phyloP scores from a whole-genome alignment of 35 echinoderm and acorn worm genomes.

The Chiridota heheva region DNA sequence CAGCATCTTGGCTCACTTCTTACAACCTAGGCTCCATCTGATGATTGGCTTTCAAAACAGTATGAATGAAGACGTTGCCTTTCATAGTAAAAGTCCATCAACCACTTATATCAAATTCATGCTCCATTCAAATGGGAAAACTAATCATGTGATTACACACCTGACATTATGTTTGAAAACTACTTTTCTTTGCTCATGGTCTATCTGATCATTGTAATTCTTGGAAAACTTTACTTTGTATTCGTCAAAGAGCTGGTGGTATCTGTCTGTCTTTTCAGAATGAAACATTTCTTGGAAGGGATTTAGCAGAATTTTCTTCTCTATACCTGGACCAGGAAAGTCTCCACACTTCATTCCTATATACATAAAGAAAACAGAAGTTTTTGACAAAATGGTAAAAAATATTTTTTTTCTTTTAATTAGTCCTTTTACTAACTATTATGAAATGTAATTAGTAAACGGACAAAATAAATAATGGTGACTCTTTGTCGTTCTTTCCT shows the following conservation, averaged over 20 bases:
- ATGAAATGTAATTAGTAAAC: background rate
- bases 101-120: background rate
- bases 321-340: conserved; percentile 92
- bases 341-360: conserved; percentile 62
- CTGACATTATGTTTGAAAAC: conserved; percentile 91
- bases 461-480: background rate
- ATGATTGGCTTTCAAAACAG: too few relatives aligned
- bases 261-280: conserved; percentile 68
- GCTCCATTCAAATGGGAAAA: background rate
- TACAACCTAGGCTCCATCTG: too few relatives aligned
- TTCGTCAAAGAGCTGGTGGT: conserved; percentile 74
- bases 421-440: background rate
- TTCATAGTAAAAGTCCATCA: background rate
- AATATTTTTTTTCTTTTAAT: background rate
- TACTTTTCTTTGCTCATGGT: conserved; percentile 57
- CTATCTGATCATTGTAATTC: conserved; percentile 47
- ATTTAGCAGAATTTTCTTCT: conserved; percentile 77
- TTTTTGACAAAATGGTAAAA: background rate
- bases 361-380: background rate
- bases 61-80: background rate
- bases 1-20: too few relatives aligned
- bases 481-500: background rate
- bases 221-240: conserved; percentile 63
- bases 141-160: background rate
- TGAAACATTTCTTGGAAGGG: conserved; percentile 80